Base-by-base conservation (phyloP, 2,888 invertebrate genomes). In the Gisinianus flammeolus region DNA sequence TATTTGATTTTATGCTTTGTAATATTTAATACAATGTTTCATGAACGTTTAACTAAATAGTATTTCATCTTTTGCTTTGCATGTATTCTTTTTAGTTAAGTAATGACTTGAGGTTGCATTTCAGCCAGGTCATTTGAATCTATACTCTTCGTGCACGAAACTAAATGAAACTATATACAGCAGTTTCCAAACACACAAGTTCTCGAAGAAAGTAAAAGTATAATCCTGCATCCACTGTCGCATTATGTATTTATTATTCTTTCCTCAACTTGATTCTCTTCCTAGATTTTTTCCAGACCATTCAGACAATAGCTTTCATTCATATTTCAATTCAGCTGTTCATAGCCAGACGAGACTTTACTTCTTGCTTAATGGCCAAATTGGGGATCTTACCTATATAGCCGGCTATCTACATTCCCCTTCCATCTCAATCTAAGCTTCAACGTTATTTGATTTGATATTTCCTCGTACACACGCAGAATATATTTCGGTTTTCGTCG, bases 251-350 rank as follows among this genome's bases (percentile, higher is more conserved):
- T 35, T 35, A 35, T 35, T 56, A 56, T 62, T 62, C 62, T 62
- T 62, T 62, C 62, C 26, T 26, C 26, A 22, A 62, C 62, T 35
- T 35, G 35, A 35, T 35, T 35, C 12, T 35, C 35, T 35, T 5
- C 5, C 35, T 35, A 62, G 62, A 62, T 62, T 26, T 62, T 26
- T 56, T 56, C 56, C 56, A 22, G 56, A 56, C 19, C 56, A 56
- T 56, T 56, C 56, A 56, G 22, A 56, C 56, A 56, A 62, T 26
- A 62, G 26, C 26, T 24, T 62, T 62, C 26, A 24, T 62, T 12
- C 62, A 62, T 62, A 62, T 62, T 62, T 62, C 22, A 62, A 26
- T 62, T 62, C 22, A 62, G 62, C 22, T 26, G 24, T 62, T 24
- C 62, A 62, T 62, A 62, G 24, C 24, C 2, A 62, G 24, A 22